phyloP scores from a whole-genome alignment of 2,888 invertebrate species.

The Trileptium ribeirensis region DNA sequence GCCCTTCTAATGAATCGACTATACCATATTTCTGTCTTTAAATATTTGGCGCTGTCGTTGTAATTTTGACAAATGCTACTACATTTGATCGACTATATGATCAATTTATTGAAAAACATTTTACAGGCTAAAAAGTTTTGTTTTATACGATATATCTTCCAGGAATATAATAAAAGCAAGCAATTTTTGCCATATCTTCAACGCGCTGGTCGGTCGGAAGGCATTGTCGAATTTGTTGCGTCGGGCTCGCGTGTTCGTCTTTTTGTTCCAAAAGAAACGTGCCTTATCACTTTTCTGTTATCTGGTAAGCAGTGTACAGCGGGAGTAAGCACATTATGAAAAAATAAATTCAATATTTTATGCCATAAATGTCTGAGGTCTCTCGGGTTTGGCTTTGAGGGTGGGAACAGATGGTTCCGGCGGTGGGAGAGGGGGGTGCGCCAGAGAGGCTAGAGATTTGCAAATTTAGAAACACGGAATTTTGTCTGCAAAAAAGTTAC shows the following conservation, averaged over 20 bases:
- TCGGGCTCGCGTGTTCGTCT: constrained; percentile 87
- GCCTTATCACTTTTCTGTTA: constrained; percentile 84
- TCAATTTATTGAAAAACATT: too few relatives aligned
- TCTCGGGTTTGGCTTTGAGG: too few relatives aligned
- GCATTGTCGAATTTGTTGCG: constrained; percentile 89
- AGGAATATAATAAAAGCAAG: constrained; percentile 46
- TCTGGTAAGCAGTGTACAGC: constrained; percentile 65
- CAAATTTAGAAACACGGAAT: too few relatives aligned
- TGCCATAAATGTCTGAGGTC: too few relatives aligned
- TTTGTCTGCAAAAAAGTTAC: too few relatives aligned
- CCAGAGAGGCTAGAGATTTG: too few relatives aligned
- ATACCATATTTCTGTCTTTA: neutral
- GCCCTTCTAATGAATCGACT: too few relatives aligned
- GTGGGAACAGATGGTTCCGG: too few relatives aligned
- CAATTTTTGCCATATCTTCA: constrained; percentile 88
- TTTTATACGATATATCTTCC: neutral
- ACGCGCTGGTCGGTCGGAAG: constrained; percentile 79
- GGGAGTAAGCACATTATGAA: too few relatives aligned
- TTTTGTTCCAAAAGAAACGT: constrained; percentile 87
- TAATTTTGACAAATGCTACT: neutral
- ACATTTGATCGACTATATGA: neutral
- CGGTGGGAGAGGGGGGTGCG: too few relatives aligned
- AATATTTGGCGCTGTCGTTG: too few relatives aligned
- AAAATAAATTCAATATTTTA: too few relatives aligned
- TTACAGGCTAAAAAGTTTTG: neutral